Conservation (phyloP, 2,113 vertebrate genomes). For the Eonycteris spelaea region DNA sequence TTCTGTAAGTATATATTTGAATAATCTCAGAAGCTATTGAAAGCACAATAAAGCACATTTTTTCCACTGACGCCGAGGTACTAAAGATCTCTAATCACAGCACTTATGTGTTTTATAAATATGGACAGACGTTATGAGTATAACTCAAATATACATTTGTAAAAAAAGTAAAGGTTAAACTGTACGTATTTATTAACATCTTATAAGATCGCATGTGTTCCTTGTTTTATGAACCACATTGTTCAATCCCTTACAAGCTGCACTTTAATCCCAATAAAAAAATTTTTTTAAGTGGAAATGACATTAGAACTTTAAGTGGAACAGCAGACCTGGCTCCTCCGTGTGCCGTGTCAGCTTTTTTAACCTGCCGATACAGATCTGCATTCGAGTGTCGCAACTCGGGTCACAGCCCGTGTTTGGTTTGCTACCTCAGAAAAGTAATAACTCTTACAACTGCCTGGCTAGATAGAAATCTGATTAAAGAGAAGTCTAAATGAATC, state of each 20-base stretch:
- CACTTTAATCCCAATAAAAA: conserved; percentile 75
- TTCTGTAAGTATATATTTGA: conserved; percentile 42
- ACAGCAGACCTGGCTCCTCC: conserved; percentile 27
- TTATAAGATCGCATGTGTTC: conserved; percentile 55
- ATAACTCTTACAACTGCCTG: conserved; percentile 78
- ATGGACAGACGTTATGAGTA: conserved; percentile 44
- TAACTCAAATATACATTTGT: conserved; percentile 65
- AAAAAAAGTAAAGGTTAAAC: conserved; percentile 68
- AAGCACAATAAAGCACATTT: conserved; percentile 26
- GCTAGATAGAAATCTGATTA: conserved; percentile 78
- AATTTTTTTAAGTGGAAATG: conserved; percentile 70
- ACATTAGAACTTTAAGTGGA: conserved; percentile 75
- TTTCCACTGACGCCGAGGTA: not conserved
- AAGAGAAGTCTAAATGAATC: conserved; percentile 71
- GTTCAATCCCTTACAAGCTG: conserved; percentile 67
- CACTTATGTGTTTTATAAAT: conserved; percentile 67
- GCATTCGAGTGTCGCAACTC: conserved; percentile 66
- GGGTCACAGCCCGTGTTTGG: conserved; percentile 68
- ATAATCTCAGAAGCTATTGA: conserved; percentile 10
- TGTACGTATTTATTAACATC: conserved; percentile 70
- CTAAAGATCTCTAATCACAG: conserved; percentile 14
- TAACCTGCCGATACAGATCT: conserved; percentile 68
- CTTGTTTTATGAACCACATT: conserved; percentile 62
- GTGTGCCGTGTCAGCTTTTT: conserved; percentile 60
- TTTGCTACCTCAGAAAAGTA: conserved; percentile 77